Evolutionary conservation across 2,113 vertebrate genomes (phyloP).

Genomic region (Otis tarda): DNA sequence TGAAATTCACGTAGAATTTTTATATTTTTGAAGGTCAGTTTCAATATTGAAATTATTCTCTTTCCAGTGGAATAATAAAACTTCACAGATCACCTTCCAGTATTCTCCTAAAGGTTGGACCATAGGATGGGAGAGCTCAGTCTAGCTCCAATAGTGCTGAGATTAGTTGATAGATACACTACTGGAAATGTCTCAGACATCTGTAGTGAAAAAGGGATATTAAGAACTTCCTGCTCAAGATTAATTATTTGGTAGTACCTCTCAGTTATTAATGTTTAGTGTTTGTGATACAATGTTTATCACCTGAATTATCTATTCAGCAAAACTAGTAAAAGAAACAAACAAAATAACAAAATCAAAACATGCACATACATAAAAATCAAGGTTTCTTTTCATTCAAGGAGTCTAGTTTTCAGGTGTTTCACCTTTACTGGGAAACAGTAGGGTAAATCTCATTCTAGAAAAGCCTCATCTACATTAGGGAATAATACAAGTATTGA

Average conservation of each 20-base stretch:
- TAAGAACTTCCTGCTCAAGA: not conserved
- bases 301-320: not conserved
- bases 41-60: not conserved
- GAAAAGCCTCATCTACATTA: not conserved
- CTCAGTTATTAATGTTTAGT: not conserved
- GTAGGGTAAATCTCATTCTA: not conserved
- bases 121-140: not conserved
- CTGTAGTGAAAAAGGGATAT: not conserved
- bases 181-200: not conserved
- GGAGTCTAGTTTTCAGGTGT: not conserved
- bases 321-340: not conserved
- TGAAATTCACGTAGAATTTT: not conserved
- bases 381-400: not conserved
- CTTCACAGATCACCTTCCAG: not conserved
- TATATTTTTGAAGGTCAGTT: not conserved
- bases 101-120: not conserved
- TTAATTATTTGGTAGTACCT: not conserved
- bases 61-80: not conserved
- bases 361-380: rapidly evolving
- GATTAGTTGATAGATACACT: not conserved
- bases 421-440: not conserved
- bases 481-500: not conserved
- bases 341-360: not conserved
- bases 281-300: not conserved
- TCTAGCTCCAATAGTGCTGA: not conserved